These are phyloP conservation scores for Rhagophthalmus giganteus DNA, from an alignment of 2,888 invertebrate genomes.

Conservation along the genomic window DNA sequence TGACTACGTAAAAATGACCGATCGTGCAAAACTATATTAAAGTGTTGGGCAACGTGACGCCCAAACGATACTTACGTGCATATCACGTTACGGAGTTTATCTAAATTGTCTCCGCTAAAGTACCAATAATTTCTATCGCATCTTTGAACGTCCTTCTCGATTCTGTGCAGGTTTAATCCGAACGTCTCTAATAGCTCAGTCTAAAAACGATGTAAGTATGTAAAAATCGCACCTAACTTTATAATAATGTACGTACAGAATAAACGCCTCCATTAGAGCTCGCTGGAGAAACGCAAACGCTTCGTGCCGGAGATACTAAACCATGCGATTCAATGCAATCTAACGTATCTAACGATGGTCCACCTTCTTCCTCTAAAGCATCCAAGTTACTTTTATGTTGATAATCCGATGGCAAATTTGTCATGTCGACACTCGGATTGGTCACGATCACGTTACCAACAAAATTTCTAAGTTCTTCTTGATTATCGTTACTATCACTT, in stretches of 20 bases:
- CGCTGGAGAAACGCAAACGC: slow-evolving; percentile 78
- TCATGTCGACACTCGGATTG: slow-evolving; percentile 70
- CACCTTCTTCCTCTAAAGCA: slow-evolving; percentile 65
- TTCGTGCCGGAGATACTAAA: slow-evolving; percentile 51
- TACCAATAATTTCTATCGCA: slow-evolving; percentile 95
- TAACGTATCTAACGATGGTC: slow-evolving; percentile 50
- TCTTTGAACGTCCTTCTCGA: slow-evolving; percentile 94
- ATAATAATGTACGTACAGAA: slow-evolving; percentile 64
- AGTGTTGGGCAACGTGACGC: neutral
- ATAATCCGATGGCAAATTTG: slow-evolving; percentile 57
- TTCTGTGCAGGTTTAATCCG: slow-evolving; percentile 88
- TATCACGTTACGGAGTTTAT: slow-evolving; percentile 92
- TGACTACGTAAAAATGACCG: neutral
- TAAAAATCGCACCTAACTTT: neutral
- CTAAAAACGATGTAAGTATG: slow-evolving; percentile 53
- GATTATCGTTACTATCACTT: slow-evolving; percentile 29
- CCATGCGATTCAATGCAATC: slow-evolving; percentile 57
- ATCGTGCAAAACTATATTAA: too few species aligned
- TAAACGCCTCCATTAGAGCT: slow-evolving; percentile 92
- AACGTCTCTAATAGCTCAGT: slow-evolving; percentile 82
- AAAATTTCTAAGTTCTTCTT: slow-evolving; percentile 45
- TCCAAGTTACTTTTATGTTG: slow-evolving; percentile 57
- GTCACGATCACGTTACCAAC: slow-evolving; percentile 71
- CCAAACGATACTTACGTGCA: slow-evolving; percentile 74
- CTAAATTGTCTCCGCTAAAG: slow-evolving; percentile 86